A percentile compares a stretch with the other conserved stretches of the same genome.
Conservation (phyloP, 1,140 invertebrate species). For the Heterodera carotae region DNA sequence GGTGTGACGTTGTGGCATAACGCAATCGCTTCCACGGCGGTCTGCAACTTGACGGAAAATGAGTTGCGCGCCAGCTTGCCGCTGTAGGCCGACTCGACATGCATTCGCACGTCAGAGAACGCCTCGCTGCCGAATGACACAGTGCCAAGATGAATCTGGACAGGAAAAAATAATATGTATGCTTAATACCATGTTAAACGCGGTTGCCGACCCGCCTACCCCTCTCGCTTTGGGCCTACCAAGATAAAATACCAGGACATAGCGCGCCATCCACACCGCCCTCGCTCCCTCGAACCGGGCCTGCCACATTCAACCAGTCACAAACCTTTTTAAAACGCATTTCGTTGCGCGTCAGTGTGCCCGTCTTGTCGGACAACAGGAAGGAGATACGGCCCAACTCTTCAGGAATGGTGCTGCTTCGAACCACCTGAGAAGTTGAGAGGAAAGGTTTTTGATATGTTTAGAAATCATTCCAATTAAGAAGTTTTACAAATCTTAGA, state of each 20-base stretch:
- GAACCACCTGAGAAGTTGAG: constrained; percentile 74
- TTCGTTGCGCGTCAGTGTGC: constrained; percentile 96
- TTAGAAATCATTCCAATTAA: no score
- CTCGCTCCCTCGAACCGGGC: no score
- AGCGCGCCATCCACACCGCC: no score
- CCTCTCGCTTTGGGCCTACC: no score
- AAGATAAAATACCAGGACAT: no score
- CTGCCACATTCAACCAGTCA: no score
- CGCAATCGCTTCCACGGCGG: constrained; percentile 89
- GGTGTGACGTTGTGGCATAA: constrained; percentile 99
- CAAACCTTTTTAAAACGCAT: constrained; percentile 74
- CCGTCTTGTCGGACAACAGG: constrained; percentile 94
- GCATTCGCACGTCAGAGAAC: constrained; percentile 58
- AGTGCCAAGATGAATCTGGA: constrained; percentile 63
- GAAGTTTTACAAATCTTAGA: no score
- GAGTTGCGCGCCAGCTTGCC: constrained; percentile 60
- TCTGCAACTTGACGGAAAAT: constrained; percentile 61
- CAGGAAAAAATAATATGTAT: neutral
- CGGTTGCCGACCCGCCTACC: no score
- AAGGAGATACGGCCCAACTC: constrained; percentile 95
- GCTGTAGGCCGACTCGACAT: constrained; percentile 61
- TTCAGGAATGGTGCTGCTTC: constrained; percentile 97
- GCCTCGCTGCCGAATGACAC: constrained; percentile 62
- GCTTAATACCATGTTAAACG: no score
- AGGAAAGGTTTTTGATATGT: no score